Conservation (phyloP, 2,797 vertebrate genomes). For the Acipenser transmontanus region DNA sequence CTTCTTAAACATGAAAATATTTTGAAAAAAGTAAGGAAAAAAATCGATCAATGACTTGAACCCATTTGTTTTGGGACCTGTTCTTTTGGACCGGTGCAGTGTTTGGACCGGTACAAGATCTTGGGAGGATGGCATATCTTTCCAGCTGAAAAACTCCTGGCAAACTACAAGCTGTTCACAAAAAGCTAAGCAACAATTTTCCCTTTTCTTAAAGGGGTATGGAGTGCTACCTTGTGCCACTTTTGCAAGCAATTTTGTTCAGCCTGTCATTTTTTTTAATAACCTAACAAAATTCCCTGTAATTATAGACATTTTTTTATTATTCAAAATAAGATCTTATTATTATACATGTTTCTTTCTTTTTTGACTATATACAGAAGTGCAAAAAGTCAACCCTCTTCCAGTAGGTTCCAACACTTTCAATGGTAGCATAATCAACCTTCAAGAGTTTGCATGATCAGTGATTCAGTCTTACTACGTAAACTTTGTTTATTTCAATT, state of each 20-base stretch:
- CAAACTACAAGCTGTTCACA: conserved; percentile 98
- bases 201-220: conserved; percentile 65
- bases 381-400: conserved; percentile 97
- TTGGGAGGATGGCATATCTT: conserved; percentile 69
- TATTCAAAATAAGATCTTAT: conserved; percentile 99
- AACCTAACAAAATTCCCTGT: conserved; percentile 99
- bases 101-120: conserved; percentile 71
- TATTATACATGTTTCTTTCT: conserved; percentile 99
- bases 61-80: conserved; percentile 72
- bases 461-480: conserved; percentile 61
- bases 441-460: conserved; percentile 68
- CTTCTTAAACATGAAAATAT: conserved; percentile 86
- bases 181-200: conserved; percentile 86
- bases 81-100: conserved; percentile 66
- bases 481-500: conserved; percentile 76
- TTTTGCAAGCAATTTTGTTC: conserved; percentile 96
- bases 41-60: conserved; percentile 73
- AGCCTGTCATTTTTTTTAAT: conserved; percentile 88
- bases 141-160: conserved; percentile 89
- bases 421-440: conserved; percentile 81
- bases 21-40: conserved; percentile 81
- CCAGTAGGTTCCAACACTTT: conserved; percentile 71
- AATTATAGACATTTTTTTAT: conserved; percentile 91
- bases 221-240: conserved; percentile 83
- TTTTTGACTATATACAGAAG: conserved; percentile 99